phyloP scores from a whole-genome alignment of 2,888 invertebrate genomes.

The Rosalia funebris region DNA sequence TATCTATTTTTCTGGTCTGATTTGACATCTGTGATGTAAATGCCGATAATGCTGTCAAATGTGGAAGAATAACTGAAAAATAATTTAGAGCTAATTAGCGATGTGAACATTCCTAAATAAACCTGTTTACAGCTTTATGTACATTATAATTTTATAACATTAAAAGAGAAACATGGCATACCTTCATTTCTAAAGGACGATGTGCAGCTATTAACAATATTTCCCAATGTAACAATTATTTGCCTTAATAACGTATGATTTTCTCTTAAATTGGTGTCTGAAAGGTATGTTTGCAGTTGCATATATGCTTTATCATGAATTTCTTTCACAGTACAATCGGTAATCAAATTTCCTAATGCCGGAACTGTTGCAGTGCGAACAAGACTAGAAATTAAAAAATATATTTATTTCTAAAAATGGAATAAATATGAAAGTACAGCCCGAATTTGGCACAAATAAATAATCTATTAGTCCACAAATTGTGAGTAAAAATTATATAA shows the following conservation, averaged over 20 bases:
- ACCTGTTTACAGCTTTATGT: too few species aligned
- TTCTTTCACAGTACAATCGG: constrained; percentile 64
- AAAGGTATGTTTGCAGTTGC: constrained; percentile 63
- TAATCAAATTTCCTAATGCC: constrained; percentile 71
- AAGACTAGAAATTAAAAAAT: constrained; percentile 58
- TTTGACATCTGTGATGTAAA: constrained; percentile 68
- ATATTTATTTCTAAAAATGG: not conserved
- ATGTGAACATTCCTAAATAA: too few species aligned
- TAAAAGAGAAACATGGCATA: too few species aligned
- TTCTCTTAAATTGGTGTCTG: constrained; percentile 60
- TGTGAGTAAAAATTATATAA: not conserved
- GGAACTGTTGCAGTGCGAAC: constrained; percentile 73
- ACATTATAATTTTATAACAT: too few species aligned
- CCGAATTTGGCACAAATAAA: too few species aligned
- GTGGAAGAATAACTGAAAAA: constrained; percentile 71
- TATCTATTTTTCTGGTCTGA: constrained; percentile 68
- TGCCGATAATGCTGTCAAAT: constrained; percentile 69
- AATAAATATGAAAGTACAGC: constrained; percentile 15
- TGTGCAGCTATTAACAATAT: constrained; percentile 70
- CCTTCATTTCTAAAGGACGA: constrained; percentile 71
- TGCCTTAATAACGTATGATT: constrained; percentile 67
- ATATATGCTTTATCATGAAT: constrained; percentile 69
- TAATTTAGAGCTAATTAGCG: too few species aligned
- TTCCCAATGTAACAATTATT: constrained; percentile 70
- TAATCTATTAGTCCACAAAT: not conserved